phyloP scores from a whole-genome alignment of 2,888 invertebrate species.

The Parapristionchus giblindavisi region DNA sequence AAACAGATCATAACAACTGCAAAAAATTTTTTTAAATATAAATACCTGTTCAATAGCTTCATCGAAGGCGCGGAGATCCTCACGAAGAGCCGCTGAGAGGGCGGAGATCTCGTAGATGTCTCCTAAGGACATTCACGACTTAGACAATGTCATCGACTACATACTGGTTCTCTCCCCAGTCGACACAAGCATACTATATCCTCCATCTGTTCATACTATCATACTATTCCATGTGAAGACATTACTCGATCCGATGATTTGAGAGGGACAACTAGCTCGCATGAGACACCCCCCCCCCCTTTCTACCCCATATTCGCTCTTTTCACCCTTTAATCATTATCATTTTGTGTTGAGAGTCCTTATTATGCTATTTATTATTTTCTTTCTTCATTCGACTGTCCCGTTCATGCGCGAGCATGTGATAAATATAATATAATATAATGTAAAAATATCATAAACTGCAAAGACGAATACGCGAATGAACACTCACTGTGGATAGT shows the following conservation, averaged over 20 bases:
- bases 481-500: conserved; percentile 48
- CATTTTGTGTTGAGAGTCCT: too few species aligned
- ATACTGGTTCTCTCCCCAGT: too few species aligned
- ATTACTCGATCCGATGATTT: too few species aligned
- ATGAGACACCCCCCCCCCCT: too few species aligned
- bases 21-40: neutral
- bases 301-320: too few species aligned
- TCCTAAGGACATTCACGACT: conserved; percentile 71
- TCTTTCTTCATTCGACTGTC: neutral
- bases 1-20: neutral
- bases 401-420: neutral
- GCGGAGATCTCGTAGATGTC: conserved; percentile 95
- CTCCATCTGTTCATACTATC: too few species aligned
- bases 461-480: neutral
- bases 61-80: conserved; percentile 94
- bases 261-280: too few species aligned
- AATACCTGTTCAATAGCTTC: conserved; percentile 91
- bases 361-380: too few species aligned
- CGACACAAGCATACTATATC: too few species aligned
- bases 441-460: conserved; percentile 7
- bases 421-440: neutral
- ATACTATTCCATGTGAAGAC: too few species aligned
- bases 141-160: neutral
- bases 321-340: too few species aligned
- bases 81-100: conserved; percentile 89